Evolutionary conservation across 2,888 invertebrate genomes (phyloP).

Genomic region (Drosophila histrio): DNA sequence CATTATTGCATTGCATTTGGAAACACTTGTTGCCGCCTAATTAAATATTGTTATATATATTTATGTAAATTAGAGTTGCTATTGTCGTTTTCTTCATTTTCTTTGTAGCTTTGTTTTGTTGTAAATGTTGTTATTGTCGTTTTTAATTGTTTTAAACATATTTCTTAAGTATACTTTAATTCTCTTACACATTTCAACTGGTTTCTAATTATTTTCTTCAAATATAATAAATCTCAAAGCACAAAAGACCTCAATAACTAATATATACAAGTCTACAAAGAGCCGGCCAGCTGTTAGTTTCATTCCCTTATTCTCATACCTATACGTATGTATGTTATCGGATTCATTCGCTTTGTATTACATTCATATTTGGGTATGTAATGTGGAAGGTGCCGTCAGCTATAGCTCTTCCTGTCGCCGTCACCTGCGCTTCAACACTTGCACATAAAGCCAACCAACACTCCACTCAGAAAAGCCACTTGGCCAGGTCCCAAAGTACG

Average conservation of each 20-base stretch:
- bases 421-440: constrained; percentile 80
- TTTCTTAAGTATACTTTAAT: neutral
- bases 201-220: neutral
- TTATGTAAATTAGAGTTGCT: too few relatives aligned
- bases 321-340: neutral
- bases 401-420: constrained; percentile 54
- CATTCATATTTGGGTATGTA: constrained; percentile 3
- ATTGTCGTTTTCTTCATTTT: too few relatives aligned
- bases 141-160: neutral
- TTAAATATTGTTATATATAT: too few relatives aligned
- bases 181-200: neutral
- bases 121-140: neutral
- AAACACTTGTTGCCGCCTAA: too few relatives aligned
- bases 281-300: neutral
- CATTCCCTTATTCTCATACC: constrained; percentile 11
- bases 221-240: constrained; percentile 3
- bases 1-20: too few relatives aligned
- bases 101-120: too few relatives aligned
- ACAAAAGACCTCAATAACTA: neutral
- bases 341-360: constrained; percentile 4
- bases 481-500: constrained; percentile 43
- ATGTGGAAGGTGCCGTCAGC: constrained; percentile 25
- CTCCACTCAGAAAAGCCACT: constrained; percentile 36
- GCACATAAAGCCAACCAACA: constrained; percentile 56
- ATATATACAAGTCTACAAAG: neutral